A percentile compares a stretch with the other conserved stretches of the same genome.
phyloP scores from a whole-genome alignment of 2,797 vertebrate genomes.

The Cirrhinus mrigala region DNA sequence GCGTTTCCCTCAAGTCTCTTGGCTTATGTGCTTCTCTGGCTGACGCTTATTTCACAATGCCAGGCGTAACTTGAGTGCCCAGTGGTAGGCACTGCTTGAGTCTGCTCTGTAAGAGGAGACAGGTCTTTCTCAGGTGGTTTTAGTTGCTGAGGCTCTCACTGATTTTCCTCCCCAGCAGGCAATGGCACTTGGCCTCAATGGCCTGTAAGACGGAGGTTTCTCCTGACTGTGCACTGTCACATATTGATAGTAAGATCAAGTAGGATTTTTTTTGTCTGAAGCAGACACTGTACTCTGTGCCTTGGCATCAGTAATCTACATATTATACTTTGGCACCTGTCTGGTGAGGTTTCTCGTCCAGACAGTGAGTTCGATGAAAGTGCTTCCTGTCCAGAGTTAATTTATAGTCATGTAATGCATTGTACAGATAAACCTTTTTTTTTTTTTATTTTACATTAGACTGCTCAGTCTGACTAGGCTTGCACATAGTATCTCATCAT shows the following conservation, averaged over 20 bases:
- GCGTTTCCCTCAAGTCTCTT: constrained; percentile 4
- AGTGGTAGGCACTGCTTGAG: constrained; percentile 47
- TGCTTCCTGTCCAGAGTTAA: background rate
- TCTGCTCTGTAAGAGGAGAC: constrained; percentile 39
- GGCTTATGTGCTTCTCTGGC: constrained; percentile 15
- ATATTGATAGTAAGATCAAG: constrained; percentile 8
- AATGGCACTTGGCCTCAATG: background rate
- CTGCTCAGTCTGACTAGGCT: background rate
- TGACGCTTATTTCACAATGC: constrained; percentile 12
- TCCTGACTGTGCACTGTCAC: constrained; percentile 11
- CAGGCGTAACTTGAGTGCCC: constrained; percentile 39
- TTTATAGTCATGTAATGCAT: background rate
- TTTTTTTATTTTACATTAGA: background rate
- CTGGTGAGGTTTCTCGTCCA: background rate
- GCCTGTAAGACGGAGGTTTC: constrained; percentile 7
- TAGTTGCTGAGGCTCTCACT: constrained; percentile 34
- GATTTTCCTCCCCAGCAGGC: constrained; percentile 28
- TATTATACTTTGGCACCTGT: background rate
- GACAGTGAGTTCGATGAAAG: background rate
- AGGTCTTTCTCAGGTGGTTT: constrained; percentile 38
- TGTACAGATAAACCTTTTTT: background rate
- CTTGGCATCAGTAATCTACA: constrained; percentile 8
- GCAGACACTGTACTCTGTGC: constrained; percentile 20
- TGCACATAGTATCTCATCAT: constrained; percentile 5
- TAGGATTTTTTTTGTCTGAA: constrained; percentile 24